Evolutionary conservation across 2,797 vertebrate genomes (phyloP).

Genomic region (Chrosomus eos): DNA sequence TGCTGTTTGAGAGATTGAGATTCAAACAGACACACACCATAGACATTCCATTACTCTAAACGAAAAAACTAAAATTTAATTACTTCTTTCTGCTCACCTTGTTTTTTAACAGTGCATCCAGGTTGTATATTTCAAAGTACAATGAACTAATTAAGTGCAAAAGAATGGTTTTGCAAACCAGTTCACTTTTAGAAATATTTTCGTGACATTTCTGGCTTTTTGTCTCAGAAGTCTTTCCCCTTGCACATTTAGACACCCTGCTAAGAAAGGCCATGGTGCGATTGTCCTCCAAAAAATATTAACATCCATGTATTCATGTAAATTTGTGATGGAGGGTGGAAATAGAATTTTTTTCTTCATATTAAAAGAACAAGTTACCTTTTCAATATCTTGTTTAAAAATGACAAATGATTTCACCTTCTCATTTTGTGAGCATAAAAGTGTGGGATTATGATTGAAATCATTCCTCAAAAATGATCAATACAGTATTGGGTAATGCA

Average conservation of each 20-base stretch:
- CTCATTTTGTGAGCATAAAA: conserved; percentile 30
- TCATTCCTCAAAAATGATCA: conserved; percentile 20
- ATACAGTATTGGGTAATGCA: conserved; percentile 22
- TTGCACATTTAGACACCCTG: conserved; percentile 69
- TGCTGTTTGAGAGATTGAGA: conserved; percentile 45
- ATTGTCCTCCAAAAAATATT: conserved; percentile 78
- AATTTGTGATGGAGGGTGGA: conserved; percentile 19
- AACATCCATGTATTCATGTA: conserved; percentile 3
- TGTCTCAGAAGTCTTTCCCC: conserved; percentile 56
- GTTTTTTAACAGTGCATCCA: conserved; percentile 79
- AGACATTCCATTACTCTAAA: background rate
- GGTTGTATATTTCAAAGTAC: conserved; percentile 75
- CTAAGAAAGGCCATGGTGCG: conserved; percentile 80
- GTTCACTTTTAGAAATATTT: conserved; percentile 28
- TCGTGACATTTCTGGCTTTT: conserved; percentile 25
- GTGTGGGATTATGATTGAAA: conserved; percentile 1
- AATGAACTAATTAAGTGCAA: conserved; percentile 77
- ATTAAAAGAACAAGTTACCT: conserved; percentile 10
- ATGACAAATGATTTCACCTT: conserved; percentile 5
- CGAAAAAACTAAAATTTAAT: conserved; percentile 14
- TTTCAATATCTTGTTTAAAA: background rate
- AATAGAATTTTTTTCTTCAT: conserved; percentile 10
- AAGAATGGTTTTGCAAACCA: conserved; percentile 66
- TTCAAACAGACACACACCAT: conserved; percentile 18
- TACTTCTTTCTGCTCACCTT: conserved; percentile 54